phyloP scores from a whole-genome alignment of 2,888 invertebrate species.

The Asteroscopus sphinx region DNA sequence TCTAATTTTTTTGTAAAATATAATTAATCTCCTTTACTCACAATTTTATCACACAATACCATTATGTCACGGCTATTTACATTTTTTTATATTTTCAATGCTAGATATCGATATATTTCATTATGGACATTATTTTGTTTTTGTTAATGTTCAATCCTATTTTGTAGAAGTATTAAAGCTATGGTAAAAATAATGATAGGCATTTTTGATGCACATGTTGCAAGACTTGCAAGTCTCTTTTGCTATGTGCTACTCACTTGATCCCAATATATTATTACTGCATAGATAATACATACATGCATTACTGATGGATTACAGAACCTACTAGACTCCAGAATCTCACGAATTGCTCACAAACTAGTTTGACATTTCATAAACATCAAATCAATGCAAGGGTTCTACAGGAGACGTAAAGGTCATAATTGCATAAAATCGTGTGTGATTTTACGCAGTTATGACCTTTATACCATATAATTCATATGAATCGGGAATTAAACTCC shows the following conservation, averaged over 20 bases:
- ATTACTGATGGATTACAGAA: conserved; percentile 17
- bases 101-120: conserved; percentile 10
- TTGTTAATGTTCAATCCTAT: conserved; percentile 13
- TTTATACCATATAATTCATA: no score
- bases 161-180: conserved; percentile 18
- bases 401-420: no score
- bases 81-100: conserved; percentile 21
- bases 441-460: no score
- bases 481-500: no score
- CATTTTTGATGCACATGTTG: conserved; percentile 16
- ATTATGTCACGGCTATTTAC: conserved; percentile 55
- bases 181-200: conserved; percentile 36
- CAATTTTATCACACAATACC: conserved; percentile 31
- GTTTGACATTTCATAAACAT: no score
- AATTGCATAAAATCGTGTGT: no score
- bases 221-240: background rate
- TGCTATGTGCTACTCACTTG: conserved; percentile 7
- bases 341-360: no score
- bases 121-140: conserved; percentile 23
- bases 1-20: conserved; percentile 41
- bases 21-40: conserved; percentile 33
- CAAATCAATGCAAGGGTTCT: no score
- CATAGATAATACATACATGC: no score
- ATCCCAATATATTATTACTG: conserved; percentile 11
- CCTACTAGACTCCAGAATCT: no score